Evolutionary conservation across 1,140 invertebrate species (phyloP).

Genomic region (Rhagoletis pomonella): DNA sequence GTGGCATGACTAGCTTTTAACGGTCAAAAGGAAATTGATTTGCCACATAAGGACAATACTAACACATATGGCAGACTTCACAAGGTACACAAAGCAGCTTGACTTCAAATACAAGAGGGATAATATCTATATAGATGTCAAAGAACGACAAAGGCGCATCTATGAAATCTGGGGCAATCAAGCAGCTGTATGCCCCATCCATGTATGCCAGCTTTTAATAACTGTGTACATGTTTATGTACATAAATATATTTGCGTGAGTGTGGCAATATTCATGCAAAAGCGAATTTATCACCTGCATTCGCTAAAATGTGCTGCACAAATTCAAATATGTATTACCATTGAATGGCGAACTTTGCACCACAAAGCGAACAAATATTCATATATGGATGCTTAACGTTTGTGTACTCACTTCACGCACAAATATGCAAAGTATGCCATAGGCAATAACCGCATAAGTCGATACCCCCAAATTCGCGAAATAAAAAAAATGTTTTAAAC

Average conservation of each 20-base stretch:
- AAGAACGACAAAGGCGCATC: background rate
- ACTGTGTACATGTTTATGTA: background rate
- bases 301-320: background rate
- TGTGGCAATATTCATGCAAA: background rate
- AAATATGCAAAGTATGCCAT: background rate
- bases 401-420: background rate
- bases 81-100: background rate
- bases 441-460: too few relatives aligned
- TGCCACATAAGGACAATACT: background rate
- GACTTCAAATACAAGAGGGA: too few relatives aligned
- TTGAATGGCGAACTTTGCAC: background rate
- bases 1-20: background rate
- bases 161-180: too few relatives aligned
- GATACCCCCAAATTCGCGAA: too few relatives aligned
- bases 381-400: background rate
- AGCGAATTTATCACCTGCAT: background rate
- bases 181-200: too few relatives aligned
- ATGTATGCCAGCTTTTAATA: background rate
- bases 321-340: slow-evolving; percentile 1
- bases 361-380: background rate
- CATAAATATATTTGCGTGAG: background rate
- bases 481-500: too few relatives aligned
- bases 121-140: background rate
- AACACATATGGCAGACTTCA: too few relatives aligned
- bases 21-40: background rate